Percentiles rank a stretch among this genome's conserved stretches.
phyloP scores from a whole-genome alignment of 1,140 invertebrate species.

The Drosophila mauritiana region DNA sequence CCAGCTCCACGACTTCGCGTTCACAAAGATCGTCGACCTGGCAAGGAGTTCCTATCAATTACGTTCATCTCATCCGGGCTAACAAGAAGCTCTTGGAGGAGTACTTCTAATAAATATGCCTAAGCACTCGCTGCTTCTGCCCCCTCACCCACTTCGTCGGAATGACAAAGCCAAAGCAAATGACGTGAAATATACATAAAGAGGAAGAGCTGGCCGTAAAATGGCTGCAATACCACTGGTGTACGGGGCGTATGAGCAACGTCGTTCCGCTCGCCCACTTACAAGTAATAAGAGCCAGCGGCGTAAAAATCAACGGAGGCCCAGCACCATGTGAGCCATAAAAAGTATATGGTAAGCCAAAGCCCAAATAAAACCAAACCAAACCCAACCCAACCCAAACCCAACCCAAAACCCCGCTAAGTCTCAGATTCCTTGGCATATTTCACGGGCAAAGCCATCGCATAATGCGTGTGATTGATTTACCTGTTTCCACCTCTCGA shows the following conservation, averaged over 20 bases:
- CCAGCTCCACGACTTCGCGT: background rate
- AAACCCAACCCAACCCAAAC: background rate
- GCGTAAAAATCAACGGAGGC: conserved; percentile 70
- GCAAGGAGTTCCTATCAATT: conserved; percentile 69
- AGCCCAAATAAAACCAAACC: conserved; percentile 40
- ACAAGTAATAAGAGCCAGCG: conserved; percentile 70
- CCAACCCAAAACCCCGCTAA: background rate
- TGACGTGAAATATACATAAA: conserved; percentile 69
- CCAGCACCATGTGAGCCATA: conserved; percentile 62
- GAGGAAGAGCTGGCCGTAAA: conserved; percentile 58
- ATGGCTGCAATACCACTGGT: conserved; percentile 44
- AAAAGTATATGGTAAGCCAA: conserved; percentile 65
- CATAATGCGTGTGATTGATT: conserved; percentile 78
- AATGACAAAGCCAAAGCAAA: conserved; percentile 75
- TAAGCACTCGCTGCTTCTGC: conserved; percentile 37
- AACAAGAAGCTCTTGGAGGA: conserved; percentile 59
- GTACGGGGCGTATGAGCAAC: conserved; percentile 61
- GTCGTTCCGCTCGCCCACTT: conserved; percentile 57
- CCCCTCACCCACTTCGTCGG: conserved; percentile 12
- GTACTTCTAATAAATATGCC: conserved; percentile 53
- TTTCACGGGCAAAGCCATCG: conserved; percentile 62
- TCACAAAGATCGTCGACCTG: conserved; percentile 13
- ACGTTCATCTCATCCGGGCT: conserved; percentile 64
- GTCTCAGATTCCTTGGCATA: conserved; percentile 33
- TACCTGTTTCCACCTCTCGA: conserved; percentile 63